Evolutionary conservation across 2,113 vertebrate genomes (phyloP).

Genomic region (Salvelinus fontinalis): DNA sequence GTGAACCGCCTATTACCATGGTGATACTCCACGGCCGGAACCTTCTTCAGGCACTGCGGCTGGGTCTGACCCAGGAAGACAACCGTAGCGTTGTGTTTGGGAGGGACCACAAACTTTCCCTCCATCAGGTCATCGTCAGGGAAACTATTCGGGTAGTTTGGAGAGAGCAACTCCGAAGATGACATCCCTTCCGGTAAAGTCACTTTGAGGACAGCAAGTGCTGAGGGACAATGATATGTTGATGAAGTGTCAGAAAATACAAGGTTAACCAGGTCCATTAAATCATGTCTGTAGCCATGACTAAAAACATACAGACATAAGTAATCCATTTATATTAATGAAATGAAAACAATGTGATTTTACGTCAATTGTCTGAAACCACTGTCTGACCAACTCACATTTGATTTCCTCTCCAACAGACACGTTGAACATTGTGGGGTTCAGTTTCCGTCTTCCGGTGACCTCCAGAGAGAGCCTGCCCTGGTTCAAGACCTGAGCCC

Average conservation of each 20-base stretch:
- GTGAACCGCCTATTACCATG: slow-evolving; percentile 29
- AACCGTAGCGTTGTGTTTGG: slow-evolving; percentile 66
- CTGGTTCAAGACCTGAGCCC: slow-evolving; percentile 72
- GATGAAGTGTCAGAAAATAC: slow-evolving; percentile 9
- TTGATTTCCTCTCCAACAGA: slow-evolving; percentile 71
- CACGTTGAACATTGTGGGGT: slow-evolving; percentile 65
- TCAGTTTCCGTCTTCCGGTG: slow-evolving; percentile 63
- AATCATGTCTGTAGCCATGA: neutral
- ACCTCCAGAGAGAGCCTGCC: slow-evolving; percentile 69
- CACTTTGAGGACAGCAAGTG: slow-evolving; percentile 81
- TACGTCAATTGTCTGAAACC: neutral
- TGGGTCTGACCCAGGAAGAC: slow-evolving; percentile 70
- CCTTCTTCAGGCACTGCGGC: slow-evolving; percentile 80
- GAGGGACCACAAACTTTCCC: slow-evolving; percentile 82
- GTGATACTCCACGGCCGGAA: slow-evolving; percentile 76
- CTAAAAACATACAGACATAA: neutral
- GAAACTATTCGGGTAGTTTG: slow-evolving; percentile 83
- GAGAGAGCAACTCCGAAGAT: slow-evolving; percentile 78
- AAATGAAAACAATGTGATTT: neutral
- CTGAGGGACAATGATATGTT: slow-evolving; percentile 60
- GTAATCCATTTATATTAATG: neutral
- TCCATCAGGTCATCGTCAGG: slow-evolving; percentile 83
- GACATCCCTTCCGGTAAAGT: slow-evolving; percentile 67
- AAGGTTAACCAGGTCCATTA: neutral
- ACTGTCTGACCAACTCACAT: slow-evolving; percentile 64